phyloP scores from a whole-genome alignment of 2,888 invertebrate genomes.

The Electrophaes corylata region DNA sequence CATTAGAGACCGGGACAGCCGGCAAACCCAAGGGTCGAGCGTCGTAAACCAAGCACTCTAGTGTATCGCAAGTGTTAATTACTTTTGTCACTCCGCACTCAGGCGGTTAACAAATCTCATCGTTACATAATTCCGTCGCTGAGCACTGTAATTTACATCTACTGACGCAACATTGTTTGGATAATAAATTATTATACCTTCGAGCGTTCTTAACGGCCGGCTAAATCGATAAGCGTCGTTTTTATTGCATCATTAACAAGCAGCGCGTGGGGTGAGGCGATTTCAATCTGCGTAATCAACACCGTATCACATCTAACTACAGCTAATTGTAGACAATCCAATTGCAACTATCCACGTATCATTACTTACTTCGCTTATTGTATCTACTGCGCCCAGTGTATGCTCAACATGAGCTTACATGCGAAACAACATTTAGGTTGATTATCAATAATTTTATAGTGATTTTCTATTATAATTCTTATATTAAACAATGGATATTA shows the following conservation, averaged over 20 bases:
- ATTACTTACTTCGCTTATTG: not conserved
- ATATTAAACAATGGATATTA: too few relatives aligned
- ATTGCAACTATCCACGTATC: not conserved
- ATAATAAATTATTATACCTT: conserved; percentile 78
- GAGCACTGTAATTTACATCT: conserved; percentile 74
- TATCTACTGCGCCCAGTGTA: too few relatives aligned
- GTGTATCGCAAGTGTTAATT: conserved; percentile 81
- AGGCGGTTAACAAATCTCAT: conserved; percentile 75
- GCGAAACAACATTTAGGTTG: too few relatives aligned
- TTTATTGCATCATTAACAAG: conserved; percentile 82
- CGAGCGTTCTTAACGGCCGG: conserved; percentile 74
- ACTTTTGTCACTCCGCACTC: conserved; percentile 77
- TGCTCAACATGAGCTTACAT: too few relatives aligned
- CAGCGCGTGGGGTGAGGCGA: conserved; percentile 71
- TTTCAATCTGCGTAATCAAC: conserved; percentile 80
- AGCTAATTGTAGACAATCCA: conserved; percentile 63
- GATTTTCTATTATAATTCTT: too few relatives aligned
- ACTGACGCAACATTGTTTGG: conserved; percentile 76
- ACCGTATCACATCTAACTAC: conserved; percentile 58
- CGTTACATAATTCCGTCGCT: conserved; percentile 68
- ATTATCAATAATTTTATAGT: too few relatives aligned
- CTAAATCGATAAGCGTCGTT: conserved; percentile 80
- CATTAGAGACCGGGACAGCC: conserved; percentile 58
- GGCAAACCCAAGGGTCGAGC: conserved; percentile 63
- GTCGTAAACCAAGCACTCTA: conserved; percentile 70